A percentile compares a stretch with the other conserved stretches of the same genome.
These are phyloP conservation scores for Eulemur coronatus DNA, from an alignment of 2,797 vertebrate genomes.

Conservation along the genomic window DNA sequence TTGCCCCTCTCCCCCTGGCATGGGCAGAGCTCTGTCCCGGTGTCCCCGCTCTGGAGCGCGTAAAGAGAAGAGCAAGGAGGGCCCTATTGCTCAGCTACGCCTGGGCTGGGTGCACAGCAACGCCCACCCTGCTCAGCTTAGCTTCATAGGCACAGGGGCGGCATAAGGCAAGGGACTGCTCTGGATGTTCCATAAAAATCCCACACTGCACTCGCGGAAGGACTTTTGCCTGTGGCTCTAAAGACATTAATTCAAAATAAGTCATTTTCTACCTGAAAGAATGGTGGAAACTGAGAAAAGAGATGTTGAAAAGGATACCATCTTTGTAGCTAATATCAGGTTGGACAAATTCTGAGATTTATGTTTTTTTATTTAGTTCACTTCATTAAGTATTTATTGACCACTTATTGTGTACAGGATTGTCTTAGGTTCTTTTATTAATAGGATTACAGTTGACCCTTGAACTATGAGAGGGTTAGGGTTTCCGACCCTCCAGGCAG, in stretches of 20 bases:
- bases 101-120: accelerated
- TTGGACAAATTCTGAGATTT: neutral
- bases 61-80: no score
- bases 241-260: neutral
- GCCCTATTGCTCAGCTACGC: accelerated
- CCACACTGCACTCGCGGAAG: neutral
- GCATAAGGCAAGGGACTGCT: no score
- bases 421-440: neutral
- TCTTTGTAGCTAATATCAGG: neutral
- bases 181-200: accelerated
- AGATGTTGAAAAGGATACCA: neutral
- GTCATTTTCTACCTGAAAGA: neutral
- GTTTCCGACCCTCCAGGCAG: no score
- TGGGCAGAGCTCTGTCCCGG: accelerated
- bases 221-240: neutral
- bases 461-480: neutral
- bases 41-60: accelerated
- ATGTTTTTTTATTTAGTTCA: neutral
- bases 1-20: neutral
- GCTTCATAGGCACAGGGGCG: neutral
- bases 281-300: neutral
- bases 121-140: neutral
- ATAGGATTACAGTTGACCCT: neutral
- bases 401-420: neutral
- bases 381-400: neutral